Evolutionary conservation across 1,140 invertebrate species (phyloP), one percentile per base, ranked within the genome.

Genomic region (Sweltsa coloradensis): DNA sequence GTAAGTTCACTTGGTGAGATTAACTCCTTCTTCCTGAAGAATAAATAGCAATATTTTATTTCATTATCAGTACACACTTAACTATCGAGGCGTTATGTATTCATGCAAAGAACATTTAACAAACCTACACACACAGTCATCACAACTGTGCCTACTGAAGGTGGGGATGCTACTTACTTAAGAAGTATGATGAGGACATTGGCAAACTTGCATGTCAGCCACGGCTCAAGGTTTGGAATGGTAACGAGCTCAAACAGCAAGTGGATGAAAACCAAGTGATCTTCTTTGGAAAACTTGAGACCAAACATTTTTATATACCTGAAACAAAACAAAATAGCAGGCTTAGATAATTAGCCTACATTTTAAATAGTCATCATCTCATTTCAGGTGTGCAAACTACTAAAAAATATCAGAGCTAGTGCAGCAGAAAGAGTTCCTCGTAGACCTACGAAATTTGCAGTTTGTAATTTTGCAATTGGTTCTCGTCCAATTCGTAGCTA

Each of bases 241-340:
- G 77, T 75, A 4, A 89, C 60, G 26, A 91, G 58, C 60, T 90
- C 81, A 62, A 83, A 89, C 40, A 85, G 71, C 27, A 95, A 60
- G 58, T 89, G 82, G n/a, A 96, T 78, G 18, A 96, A 74, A n/a
- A 71, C 61, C 19, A 96, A 74, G 60, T 97, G 91, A 63, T 95
- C 90, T 56, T 86, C 80, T 66, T 94, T 95, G 2, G 79, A 80
- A 66, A 96, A 93, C 58, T 86, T 87, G 50, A 82, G 62, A 11
- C 87, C 87, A 71, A 91, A 91, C 21, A 91, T 65, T 54, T 78
- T 73, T 24, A 92, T 78, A 57, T 89, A 93, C 56, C 83, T 85
- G 57, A 74, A 70, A 49, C 54, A 55, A 59, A 57, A 54, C 53
- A 47, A 37, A 52, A 40, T 53, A 47, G 22, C 3, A 24, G 23